phyloP scores from a whole-genome alignment of 2,113 vertebrate genomes.

The Meriones unguiculatus region DNA sequence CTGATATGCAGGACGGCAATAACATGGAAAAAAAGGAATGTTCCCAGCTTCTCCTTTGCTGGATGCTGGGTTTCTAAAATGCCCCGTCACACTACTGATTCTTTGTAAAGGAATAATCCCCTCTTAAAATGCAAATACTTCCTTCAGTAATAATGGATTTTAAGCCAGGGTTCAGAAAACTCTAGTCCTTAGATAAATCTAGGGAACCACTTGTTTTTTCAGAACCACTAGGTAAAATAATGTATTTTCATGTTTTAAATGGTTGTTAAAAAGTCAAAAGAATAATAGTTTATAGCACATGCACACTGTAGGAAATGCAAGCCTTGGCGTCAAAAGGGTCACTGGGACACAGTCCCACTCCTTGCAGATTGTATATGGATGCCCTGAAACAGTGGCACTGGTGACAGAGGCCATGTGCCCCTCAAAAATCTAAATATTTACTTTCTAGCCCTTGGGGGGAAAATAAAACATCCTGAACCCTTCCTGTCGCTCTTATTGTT shows the following conservation, averaged over 20 bases:
- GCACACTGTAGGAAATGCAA: neutral
- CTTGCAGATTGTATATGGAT: neutral
- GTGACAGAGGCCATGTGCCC: neutral
- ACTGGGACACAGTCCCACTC: neutral
- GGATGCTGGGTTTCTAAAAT: neutral
- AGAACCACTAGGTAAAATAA: neutral
- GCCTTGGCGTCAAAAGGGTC: neutral
- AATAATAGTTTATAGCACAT: neutral
- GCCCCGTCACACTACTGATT: neutral
- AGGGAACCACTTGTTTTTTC: neutral
- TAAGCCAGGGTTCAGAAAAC: neutral
- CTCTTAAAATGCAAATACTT: neutral
- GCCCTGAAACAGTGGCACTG: neutral
- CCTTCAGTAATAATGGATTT: neutral
- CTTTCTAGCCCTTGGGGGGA: neutral
- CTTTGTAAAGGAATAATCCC: neutral
- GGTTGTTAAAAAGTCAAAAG: neutral
- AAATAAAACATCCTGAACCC: neutral
- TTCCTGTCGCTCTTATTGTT: neutral
- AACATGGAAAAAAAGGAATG: neutral
- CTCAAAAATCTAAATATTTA: slow-evolving; percentile 19
- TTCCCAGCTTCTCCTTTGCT: neutral
- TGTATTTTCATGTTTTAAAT: neutral
- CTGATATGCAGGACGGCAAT: neutral
- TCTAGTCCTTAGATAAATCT: neutral